Evolutionary conservation across 2,113 vertebrate species (phyloP).

Genomic region (Dromaius novaehollandiae): DNA sequence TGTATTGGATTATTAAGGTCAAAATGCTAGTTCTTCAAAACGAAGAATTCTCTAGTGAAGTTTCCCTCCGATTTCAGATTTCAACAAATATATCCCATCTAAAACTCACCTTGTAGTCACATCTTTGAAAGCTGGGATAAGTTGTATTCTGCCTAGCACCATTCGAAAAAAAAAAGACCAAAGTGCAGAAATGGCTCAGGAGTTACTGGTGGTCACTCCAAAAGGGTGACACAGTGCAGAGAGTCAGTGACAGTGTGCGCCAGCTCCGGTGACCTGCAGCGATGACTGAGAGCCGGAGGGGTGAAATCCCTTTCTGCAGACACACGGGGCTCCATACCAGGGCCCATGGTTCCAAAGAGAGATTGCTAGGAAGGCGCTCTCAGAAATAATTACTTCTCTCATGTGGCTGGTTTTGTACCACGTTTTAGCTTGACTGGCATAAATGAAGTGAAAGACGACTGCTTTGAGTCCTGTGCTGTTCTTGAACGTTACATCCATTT

Average conservation of each 20-base stretch:
- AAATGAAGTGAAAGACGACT: not conserved
- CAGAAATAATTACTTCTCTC: not conserved
- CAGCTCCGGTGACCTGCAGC: not conserved
- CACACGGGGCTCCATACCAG: not conserved
- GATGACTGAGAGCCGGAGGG: not conserved
- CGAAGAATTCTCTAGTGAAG: not conserved
- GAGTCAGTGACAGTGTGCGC: not conserved
- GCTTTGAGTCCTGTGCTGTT: not conserved
- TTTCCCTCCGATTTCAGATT: not conserved
- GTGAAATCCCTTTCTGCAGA: not conserved
- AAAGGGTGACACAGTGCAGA: not conserved
- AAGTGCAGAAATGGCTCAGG: not conserved
- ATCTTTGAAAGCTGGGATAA: not conserved
- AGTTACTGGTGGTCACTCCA: not conserved
- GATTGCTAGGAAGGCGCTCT: not conserved
- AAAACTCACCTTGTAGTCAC: not conserved
- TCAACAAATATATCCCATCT: not conserved
- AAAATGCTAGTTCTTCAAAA: conserved; percentile 6
- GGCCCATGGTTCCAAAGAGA: not conserved
- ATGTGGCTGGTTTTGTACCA: not conserved
- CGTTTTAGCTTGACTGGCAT: not conserved
- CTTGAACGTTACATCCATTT: not conserved
- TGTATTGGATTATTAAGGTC: not conserved
- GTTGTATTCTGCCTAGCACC: not conserved
- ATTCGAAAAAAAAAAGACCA: not conserved